phyloP scores from a whole-genome alignment of 1,140 invertebrate species.

The Lordiphosa stackelbergi region DNA sequence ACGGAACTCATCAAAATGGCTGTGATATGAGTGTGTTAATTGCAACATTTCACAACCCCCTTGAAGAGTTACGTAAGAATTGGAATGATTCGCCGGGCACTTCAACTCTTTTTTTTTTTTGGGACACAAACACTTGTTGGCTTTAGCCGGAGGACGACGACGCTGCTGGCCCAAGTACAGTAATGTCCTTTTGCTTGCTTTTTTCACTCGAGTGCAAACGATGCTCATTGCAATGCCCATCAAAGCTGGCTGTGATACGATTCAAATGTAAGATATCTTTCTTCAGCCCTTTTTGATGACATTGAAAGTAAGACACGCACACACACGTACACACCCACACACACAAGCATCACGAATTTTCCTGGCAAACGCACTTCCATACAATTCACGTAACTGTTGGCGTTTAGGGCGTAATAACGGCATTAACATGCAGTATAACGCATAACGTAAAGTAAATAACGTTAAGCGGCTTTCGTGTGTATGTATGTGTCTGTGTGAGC shows the following conservation, averaged over 20 bases:
- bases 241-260: slow-evolving; percentile 77
- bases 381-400: slow-evolving; percentile 51
- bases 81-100: slow-evolving; percentile 1
- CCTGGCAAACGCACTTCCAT: slow-evolving; percentile 25
- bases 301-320: slow-evolving; percentile 69
- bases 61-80: slow-evolving; percentile 77
- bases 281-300: slow-evolving; percentile 77
- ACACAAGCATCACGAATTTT: slow-evolving; percentile 8
- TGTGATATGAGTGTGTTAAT: slow-evolving; percentile 69
- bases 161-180: slow-evolving; percentile 1
- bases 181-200: neutral
- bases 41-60: slow-evolving; percentile 76
- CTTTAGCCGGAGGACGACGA: neutral
- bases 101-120: slow-evolving; percentile 3
- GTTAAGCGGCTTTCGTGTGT: slow-evolving; percentile 46
- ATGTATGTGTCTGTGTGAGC: slow-evolving; percentile 14
- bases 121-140: slow-evolving; percentile 60
- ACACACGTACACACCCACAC: slow-evolving; percentile 19
- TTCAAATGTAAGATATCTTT: slow-evolving; percentile 74
- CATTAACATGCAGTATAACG: slow-evolving; percentile 20
- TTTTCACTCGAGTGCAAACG: slow-evolving; percentile 14
- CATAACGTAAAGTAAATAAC: slow-evolving; percentile 44
- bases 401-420: slow-evolving; percentile 47
- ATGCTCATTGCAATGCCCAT: slow-evolving; percentile 76
- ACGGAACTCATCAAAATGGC: slow-evolving; percentile 77